phyloP scores from a whole-genome alignment of 2,113 vertebrate genomes.

The Aldabrachelys gigantea region DNA sequence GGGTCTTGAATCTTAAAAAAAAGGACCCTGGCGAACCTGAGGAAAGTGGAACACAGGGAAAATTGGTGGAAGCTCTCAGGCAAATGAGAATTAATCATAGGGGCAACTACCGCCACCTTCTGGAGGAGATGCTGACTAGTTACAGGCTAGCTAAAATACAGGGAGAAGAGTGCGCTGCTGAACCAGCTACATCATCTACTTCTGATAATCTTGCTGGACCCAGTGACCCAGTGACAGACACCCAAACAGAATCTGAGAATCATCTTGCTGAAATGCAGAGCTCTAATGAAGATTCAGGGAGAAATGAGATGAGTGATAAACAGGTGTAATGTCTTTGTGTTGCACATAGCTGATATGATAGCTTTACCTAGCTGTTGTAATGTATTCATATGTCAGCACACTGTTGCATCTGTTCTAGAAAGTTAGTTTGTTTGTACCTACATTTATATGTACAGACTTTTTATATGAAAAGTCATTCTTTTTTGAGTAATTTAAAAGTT shows the following conservation, averaged over 20 bases:
- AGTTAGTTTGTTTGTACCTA: slow-evolving; percentile 33
- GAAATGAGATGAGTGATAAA: slow-evolving; percentile 60
- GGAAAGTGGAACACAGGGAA: slow-evolving; percentile 87
- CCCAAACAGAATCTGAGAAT: slow-evolving; percentile 69
- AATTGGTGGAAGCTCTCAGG: slow-evolving; percentile 96
- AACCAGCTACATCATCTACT: slow-evolving; percentile 72
- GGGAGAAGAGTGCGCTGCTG: slow-evolving; percentile 77
- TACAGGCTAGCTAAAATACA: slow-evolving; percentile 87
- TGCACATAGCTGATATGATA: not conserved
- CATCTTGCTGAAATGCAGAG: slow-evolving; percentile 73
- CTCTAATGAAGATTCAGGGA: slow-evolving; percentile 76
- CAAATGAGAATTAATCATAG: slow-evolving; percentile 98
- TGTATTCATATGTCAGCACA: slow-evolving; percentile 53
- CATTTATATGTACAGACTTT: slow-evolving; percentile 42
- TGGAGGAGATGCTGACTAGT: slow-evolving; percentile 94
- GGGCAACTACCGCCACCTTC: slow-evolving; percentile 95
- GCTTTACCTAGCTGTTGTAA: slow-evolving; percentile 51
- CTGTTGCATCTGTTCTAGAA: slow-evolving; percentile 51
- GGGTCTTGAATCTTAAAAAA: slow-evolving; percentile 89
- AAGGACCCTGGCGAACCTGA: slow-evolving; percentile 84
- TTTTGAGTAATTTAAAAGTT: slow-evolving; percentile 44
- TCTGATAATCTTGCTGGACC: slow-evolving; percentile 51
- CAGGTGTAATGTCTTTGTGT: slow-evolving; percentile 60
- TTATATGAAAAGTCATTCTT: slow-evolving; percentile 39
- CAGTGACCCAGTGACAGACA: slow-evolving; percentile 63